These are phyloP conservation scores for Augiades crinisus DNA, from an alignment of 2,888 invertebrate genomes.

Conservation along the genomic window DNA sequence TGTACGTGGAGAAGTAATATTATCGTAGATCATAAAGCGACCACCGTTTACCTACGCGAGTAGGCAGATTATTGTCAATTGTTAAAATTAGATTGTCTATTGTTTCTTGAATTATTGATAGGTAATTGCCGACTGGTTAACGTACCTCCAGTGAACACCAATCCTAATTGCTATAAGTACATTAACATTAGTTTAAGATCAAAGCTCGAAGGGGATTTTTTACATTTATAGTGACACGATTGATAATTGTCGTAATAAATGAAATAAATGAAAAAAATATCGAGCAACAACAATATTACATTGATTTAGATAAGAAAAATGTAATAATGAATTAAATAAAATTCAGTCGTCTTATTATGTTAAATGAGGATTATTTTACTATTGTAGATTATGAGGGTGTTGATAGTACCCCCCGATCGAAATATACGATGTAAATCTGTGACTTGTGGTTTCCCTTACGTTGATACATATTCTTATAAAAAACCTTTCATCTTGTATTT, in stretches of 20 bases:
- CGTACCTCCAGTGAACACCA: conserved; percentile 31
- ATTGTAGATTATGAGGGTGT: too few species aligned
- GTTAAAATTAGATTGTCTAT: conserved; percentile 50
- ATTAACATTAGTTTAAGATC: conserved; percentile 5
- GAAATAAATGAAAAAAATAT: conserved; percentile 11
- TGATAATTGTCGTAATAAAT: neutral
- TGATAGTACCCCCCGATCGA: too few species aligned
- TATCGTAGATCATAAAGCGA: conserved; percentile 30
- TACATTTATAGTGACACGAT: conserved; percentile 20
- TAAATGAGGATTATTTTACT: too few species aligned
- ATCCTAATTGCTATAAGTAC: conserved; percentile 16
- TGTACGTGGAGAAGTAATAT: conserved; percentile 12
- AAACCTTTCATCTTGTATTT: too few species aligned
- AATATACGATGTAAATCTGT: too few species aligned
- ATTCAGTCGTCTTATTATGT: too few species aligned
- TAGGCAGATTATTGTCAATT: conserved; percentile 63
- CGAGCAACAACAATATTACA: conserved; percentile 9
- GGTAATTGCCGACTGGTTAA: conserved; percentile 35
- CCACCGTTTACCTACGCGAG: conserved; percentile 41
- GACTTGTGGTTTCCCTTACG: too few species aligned
- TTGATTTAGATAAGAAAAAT: too few species aligned
- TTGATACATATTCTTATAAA: too few species aligned
- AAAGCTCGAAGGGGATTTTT: conserved; percentile 11
- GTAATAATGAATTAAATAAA: too few species aligned
- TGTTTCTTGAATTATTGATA: conserved; percentile 44